Percentiles rank a stretch among this genome's conserved stretches.
Evolutionary conservation across 2,113 vertebrate genomes (phyloP).

Genomic region (Barnardius zonarius): DNA sequence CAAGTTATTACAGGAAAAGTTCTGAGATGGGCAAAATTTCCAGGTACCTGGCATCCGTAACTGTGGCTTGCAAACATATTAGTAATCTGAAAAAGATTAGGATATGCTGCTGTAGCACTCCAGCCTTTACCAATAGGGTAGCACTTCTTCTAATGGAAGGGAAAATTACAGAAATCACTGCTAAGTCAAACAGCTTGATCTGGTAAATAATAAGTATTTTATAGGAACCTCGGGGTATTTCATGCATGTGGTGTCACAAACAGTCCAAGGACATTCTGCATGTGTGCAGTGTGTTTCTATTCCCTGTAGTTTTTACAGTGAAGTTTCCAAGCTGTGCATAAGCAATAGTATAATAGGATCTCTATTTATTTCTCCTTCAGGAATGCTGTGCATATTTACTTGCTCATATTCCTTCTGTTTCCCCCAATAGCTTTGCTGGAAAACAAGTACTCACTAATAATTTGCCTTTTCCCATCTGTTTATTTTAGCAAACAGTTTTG

Average conservation of each 20-base stretch:
- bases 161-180: neutral
- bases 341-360: neutral
- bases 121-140: neutral
- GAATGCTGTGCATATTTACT: neutral
- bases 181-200: slow-evolving; percentile 21
- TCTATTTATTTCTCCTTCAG: slow-evolving; percentile 14
- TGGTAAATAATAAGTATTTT: neutral
- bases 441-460: neutral
- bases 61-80: neutral
- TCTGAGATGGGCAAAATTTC: neutral
- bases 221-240: neutral
- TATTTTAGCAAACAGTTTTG: neutral
- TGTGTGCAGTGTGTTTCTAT: neutral
- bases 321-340: slow-evolving; percentile 14
- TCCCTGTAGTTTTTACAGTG: neutral
- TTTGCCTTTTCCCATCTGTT: neutral
- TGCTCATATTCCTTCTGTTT: neutral
- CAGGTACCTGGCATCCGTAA: neutral
- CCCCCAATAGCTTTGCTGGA: neutral
- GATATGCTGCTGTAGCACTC: neutral
- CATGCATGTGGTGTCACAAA: neutral
- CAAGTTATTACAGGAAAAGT: neutral
- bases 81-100: neutral
- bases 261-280: neutral
- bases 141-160: neutral